Base-by-base conservation (phyloP, 2,113 vertebrate genomes). In the Pseudorhombus dupliciocellatus region DNA sequence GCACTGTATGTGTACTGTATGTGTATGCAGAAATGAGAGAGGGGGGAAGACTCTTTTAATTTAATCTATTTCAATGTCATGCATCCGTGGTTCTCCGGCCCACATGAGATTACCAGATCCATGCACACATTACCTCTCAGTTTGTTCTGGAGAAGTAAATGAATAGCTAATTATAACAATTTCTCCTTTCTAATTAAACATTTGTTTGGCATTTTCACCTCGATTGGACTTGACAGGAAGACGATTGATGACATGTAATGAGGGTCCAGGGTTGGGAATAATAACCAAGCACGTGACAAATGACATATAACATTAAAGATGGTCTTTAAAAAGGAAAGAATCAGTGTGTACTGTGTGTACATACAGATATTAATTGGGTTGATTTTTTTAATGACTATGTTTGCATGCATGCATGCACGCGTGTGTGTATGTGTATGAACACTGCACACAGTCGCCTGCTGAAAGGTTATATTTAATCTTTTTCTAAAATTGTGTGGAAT, bases 381-480 rank as follows among this genome's bases (percentile, higher is more conserved):
- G 6, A 44, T 44, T 16, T 9, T 50, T n/a, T 50, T 9, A 3
- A 50, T n/a, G 20, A 44, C 16, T 15, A 15, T 42, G 15, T 16
- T 3, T 42, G 40, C 16, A 15, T 15, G 15, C 16, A 14, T 14
- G 5, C 18, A 4, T 40, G 37, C 14, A 11, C 3, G 37, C 14
- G 37, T 40, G 37, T 40, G 37, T 40, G 37, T 40, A 12, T 40
- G 37, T 40, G 37, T 14, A 12, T 40, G 10, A 78, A 89, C 81
- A 75, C 70, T 57, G 67, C 53, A 18, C 18, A 20, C 72, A 79
- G 79, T 85, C 85, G 89, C 81, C 83, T 82, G 84, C 46, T 10
- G 66, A 72, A 72, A 31, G 0, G 81, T 81, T 88, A 89, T 87
- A 90, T 86, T 86, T 79, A 77, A 84, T 83, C 75, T 5, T 48